Conservation (phyloP, 2,113 vertebrate genomes). For the Sisor rabdophorus region DNA sequence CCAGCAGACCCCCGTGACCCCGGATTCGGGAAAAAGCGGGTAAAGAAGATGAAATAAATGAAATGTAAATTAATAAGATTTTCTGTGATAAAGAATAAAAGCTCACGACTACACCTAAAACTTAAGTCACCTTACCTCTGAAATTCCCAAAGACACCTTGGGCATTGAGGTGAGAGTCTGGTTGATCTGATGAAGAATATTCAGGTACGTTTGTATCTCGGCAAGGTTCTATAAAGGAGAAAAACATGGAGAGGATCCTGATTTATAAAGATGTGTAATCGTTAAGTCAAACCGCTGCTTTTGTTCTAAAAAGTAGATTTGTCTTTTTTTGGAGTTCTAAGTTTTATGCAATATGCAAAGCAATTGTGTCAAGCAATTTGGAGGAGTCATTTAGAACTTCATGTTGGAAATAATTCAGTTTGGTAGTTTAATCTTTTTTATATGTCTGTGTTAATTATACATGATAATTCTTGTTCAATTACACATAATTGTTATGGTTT, state of each 20-base stretch:
- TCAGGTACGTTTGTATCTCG: slow-evolving; percentile 91
- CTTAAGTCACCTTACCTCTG: slow-evolving; percentile 74
- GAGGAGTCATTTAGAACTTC: not conserved
- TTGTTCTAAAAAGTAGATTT: not conserved
- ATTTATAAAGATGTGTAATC: not conserved
- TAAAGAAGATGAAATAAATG: too few species aligned
- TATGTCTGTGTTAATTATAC: not conserved
- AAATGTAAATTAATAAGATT: too few species aligned
- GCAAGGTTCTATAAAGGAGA: slow-evolving; percentile 79
- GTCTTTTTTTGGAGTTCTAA: not conserved
- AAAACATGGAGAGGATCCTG: not conserved
- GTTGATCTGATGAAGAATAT: slow-evolving; percentile 87
- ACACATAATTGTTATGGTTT: not conserved
- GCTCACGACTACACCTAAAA: not conserved
- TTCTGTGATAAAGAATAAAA: too few species aligned
- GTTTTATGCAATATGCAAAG: not conserved
- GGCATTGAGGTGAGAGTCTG: slow-evolving; percentile 75
- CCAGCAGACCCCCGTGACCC: too few species aligned
- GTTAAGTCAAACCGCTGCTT: not conserved
- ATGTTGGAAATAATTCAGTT: not conserved
- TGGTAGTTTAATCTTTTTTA: not conserved
- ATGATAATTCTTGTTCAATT: not conserved
- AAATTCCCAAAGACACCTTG: slow-evolving; percentile 67
- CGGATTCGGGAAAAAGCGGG: too few species aligned
- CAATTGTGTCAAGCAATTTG: not conserved